phyloP scores from a whole-genome alignment of 2,113 vertebrate genomes.

The Puffinus mauretanicus region DNA sequence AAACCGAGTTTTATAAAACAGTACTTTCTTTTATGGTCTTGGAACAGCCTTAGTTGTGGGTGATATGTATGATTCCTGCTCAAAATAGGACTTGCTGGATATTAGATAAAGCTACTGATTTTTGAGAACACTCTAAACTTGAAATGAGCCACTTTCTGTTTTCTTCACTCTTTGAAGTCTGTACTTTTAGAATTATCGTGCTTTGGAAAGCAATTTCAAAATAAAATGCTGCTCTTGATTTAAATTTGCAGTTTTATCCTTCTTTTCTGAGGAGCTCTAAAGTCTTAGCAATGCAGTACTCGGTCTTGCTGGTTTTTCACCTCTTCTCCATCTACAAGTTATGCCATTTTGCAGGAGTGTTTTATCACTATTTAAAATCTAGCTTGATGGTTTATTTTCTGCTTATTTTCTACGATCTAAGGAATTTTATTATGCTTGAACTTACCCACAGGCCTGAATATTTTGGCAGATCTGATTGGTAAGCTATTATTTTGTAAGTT shows the following conservation, averaged over 20 bases:
- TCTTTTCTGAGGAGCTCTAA: neutral
- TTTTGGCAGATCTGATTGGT: neutral
- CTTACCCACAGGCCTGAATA: neutral
- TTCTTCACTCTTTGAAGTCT: neutral
- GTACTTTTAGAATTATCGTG: neutral
- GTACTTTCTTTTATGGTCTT: neutral
- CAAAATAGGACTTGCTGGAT: neutral
- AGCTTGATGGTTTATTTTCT: neutral
- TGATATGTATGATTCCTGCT: neutral
- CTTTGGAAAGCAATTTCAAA: slow-evolving; percentile 6
- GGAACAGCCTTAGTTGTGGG: neutral
- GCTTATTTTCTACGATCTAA: neutral
- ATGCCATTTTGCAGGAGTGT: neutral
- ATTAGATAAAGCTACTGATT: slow-evolving; percentile 16
- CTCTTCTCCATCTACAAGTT: neutral
- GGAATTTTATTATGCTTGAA: neutral
- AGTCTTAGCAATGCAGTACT: neutral
- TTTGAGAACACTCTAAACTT: neutral
- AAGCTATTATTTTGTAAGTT: neutral
- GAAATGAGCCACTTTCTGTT: neutral
- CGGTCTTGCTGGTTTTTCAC: neutral
- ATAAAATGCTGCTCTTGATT: neutral
- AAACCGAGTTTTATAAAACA: neutral
- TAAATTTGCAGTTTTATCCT: neutral
- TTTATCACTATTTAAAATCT: neutral